Evolutionary conservation across 2,888 invertebrate species (phyloP), one percentile per base, ranked within the genome.

Genomic region (Platycheirus rosarum): DNA sequence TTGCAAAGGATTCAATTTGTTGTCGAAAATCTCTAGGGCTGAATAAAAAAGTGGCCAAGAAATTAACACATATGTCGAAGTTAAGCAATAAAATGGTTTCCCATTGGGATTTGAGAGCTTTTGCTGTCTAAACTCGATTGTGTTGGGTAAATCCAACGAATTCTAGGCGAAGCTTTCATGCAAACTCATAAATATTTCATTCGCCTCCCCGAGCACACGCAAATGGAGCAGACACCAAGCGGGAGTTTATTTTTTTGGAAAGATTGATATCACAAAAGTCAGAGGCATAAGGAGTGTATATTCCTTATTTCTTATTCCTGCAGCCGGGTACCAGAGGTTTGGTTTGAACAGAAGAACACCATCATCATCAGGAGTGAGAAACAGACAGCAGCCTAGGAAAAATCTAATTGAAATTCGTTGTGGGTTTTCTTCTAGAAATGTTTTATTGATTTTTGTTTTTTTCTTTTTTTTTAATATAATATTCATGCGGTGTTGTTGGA

Each of bases 1-100:
- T n/a, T 44, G 5, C 60, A n/a, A 60, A 40, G 57, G 57, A 23
- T 40, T 57, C 57, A 57, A 60, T 71, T 55, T 66, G 66, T 66
- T 65, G 26, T 53, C 62, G 42, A 70, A n/a, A 68, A 26, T 60
- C 80, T 66, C 70, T 37, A 62, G 76, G 80, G 80, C 29, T 46
- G 49, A 53, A 80, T 80, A 76, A 82, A 82, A 40, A 82, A 82
- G 76, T 76, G 76, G 71, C 71, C 80, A 76, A 77, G 76, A 80
- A 76, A 82, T 82, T 82, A 82, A 82, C 76, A 82, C 80, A 76
- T 55, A 65, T 62, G 53, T 35, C 46, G 76, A 66, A 71, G 76
- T 82, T 66, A 51, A 62, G 76, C 53, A 71, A 71, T 82, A 77
- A 82, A 82, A 76, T 32, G 53, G 60, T 53, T 68, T 70, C 66